These are phyloP conservation scores for Motacilla alba DNA, from an alignment of 2,113 vertebrate genomes.

Conservation along the genomic window DNA sequence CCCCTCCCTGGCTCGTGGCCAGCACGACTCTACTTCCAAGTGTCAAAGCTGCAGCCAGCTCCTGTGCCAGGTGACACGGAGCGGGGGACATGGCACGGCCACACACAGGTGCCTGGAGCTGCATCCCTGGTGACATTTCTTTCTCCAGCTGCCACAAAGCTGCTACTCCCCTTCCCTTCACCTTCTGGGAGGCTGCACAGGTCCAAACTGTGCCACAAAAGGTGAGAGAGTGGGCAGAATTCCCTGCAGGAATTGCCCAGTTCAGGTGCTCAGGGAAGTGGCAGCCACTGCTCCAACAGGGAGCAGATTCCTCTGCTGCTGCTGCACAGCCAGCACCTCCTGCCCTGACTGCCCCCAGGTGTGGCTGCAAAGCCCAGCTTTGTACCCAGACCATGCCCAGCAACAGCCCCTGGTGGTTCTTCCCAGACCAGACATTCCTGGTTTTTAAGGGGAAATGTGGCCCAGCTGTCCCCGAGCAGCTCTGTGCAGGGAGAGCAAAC, in stretches of 20 bases:
- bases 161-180: not conserved
- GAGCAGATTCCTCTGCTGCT: not conserved
- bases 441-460: not conserved
- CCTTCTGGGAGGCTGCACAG: not conserved
- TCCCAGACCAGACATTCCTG: not conserved
- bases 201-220: not conserved
- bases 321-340: not conserved
- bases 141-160: not conserved
- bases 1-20: not conserved
- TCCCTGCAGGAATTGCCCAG: not conserved
- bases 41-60: not conserved
- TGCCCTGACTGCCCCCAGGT: not conserved
- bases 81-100: rapidly evolving
- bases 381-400: not conserved
- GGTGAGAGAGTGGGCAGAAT: not conserved
- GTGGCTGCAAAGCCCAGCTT: not conserved
- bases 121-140: not conserved
- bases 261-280: not conserved
- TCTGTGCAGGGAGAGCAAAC: not conserved
- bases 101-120: not conserved
- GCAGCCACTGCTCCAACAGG: not conserved
- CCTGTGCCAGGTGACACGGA: not conserved
- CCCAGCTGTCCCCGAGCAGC: not conserved
- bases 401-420: not conserved
- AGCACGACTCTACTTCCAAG: not conserved